These are phyloP conservation scores for Sebastiscus tertius DNA, from an alignment of 2,797 vertebrate species.

Conservation along the genomic window DNA sequence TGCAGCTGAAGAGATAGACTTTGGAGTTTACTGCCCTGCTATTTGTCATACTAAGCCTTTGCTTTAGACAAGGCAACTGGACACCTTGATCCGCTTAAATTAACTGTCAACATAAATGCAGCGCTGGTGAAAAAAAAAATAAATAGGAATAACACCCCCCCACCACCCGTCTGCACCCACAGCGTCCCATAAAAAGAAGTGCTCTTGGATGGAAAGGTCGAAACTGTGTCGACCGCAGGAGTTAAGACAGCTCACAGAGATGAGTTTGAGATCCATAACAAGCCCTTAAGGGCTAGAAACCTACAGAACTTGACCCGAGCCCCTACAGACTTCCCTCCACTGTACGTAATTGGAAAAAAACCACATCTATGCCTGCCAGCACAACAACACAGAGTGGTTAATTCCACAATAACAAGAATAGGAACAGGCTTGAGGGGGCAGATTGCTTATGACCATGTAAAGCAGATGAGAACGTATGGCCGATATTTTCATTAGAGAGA, in stretches of 20 bases:
- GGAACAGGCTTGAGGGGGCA: slow-evolving; percentile 4
- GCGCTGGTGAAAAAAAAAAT: slow-evolving; percentile 55
- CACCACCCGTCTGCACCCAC: slow-evolving; percentile 12
- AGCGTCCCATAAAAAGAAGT: slow-evolving; percentile 37
- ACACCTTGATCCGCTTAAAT: slow-evolving; percentile 84
- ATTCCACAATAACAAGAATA: slow-evolving; percentile 34
- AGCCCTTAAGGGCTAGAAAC: slow-evolving; percentile 61
- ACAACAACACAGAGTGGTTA: slow-evolving; percentile 25
- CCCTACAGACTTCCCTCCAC: slow-evolving; percentile 17
- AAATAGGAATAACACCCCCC: slow-evolving; percentile 56
- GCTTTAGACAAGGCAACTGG: slow-evolving; percentile 77
- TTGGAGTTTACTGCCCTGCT: slow-evolving; percentile 71
- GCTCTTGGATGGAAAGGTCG: slow-evolving; percentile 58
- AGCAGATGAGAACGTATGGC: slow-evolving; percentile 34
- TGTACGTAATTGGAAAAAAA: slow-evolving; percentile 48
- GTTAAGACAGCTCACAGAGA: slow-evolving; percentile 61
- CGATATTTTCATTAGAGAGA: slow-evolving; percentile 38
- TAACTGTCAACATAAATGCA: slow-evolving; percentile 83
- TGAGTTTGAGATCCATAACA: slow-evolving; percentile 73
- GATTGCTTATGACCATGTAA: slow-evolving; percentile 30
- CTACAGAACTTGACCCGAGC: slow-evolving; percentile 55
- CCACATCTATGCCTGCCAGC: slow-evolving; percentile 21
- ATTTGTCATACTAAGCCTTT: slow-evolving; percentile 81
- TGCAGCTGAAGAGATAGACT: slow-evolving; percentile 70
- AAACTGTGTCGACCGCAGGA: slow-evolving; percentile 48